phyloP scores from a whole-genome alignment of 2,888 invertebrate genomes.

The Unio delphinus region DNA sequence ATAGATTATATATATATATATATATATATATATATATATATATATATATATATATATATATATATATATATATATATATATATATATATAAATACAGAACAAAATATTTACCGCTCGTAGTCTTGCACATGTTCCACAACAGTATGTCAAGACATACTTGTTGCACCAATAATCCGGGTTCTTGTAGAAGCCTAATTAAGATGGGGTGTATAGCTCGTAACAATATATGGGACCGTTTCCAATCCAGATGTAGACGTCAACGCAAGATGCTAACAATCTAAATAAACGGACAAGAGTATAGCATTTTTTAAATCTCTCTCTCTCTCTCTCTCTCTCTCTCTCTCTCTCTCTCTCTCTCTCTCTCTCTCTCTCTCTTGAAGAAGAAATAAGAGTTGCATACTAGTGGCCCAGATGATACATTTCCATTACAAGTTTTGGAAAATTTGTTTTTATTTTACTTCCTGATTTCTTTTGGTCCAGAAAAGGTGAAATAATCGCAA shows the following conservation, averaged over 20 bases:
- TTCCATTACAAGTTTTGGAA: no score
- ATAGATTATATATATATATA: no score
- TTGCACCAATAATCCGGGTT: conserved; percentile 19
- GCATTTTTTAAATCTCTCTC: not conserved
- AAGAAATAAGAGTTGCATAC: no score
- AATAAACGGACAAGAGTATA: not conserved
- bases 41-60: not conserved
- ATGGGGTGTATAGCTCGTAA: not conserved
- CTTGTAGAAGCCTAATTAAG: conserved; percentile 5
- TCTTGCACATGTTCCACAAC: conserved; percentile 9
- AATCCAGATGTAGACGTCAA: conserved; percentile 10
- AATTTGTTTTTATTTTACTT: no score
- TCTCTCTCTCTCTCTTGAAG: no score
- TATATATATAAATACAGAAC: not conserved
- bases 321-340: not conserved
- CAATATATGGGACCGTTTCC: conserved; percentile 3
- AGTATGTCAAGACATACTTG: conserved; percentile 8
- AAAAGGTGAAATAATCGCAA: no score
- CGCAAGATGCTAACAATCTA: conserved; percentile 1
- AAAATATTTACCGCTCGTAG: conserved; percentile 6
- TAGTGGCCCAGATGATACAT: no score
- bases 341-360: no score
- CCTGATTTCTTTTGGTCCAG: no score
- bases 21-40: not conserved
- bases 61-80: not conserved